Evolutionary conservation across 2,113 vertebrate genomes (phyloP).

Genomic region (Leptocoma aspasia): DNA sequence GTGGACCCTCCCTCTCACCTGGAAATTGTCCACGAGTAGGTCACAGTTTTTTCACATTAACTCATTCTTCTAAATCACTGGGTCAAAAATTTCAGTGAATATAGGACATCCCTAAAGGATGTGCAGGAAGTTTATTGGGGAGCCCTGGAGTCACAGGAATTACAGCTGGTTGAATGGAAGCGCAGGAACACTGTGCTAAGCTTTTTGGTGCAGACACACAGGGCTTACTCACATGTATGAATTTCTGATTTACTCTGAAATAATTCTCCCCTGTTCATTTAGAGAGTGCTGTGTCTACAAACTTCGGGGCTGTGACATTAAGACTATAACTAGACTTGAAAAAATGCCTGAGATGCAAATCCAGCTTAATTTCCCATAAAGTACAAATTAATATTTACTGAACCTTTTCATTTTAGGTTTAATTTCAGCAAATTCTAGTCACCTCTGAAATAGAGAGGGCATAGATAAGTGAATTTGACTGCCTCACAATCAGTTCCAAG

Average conservation of each 20-base stretch:
- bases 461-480: neutral
- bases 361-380: neutral
- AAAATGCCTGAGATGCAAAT: neutral
- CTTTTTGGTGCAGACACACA: neutral
- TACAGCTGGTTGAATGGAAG: neutral
- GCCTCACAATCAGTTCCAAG: neutral
- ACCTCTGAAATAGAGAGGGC: neutral
- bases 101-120: neutral
- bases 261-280: neutral
- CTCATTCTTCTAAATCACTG: neutral
- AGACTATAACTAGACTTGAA: neutral
- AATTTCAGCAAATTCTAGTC: neutral
- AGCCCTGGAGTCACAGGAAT: neutral
- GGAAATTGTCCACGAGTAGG: neutral
- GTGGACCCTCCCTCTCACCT: neutral
- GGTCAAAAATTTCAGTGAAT: neutral
- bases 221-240: neutral
- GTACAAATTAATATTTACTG: constrained; percentile 17
- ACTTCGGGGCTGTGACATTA: neutral
- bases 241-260: neutral
- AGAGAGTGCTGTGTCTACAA: neutral
- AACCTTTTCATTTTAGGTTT: neutral
- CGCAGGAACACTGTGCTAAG: neutral
- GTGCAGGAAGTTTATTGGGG: neutral
- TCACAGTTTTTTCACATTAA: neutral